Conservation (phyloP, 2,888 invertebrate genomes). For the Plebejus melissa region DNA sequence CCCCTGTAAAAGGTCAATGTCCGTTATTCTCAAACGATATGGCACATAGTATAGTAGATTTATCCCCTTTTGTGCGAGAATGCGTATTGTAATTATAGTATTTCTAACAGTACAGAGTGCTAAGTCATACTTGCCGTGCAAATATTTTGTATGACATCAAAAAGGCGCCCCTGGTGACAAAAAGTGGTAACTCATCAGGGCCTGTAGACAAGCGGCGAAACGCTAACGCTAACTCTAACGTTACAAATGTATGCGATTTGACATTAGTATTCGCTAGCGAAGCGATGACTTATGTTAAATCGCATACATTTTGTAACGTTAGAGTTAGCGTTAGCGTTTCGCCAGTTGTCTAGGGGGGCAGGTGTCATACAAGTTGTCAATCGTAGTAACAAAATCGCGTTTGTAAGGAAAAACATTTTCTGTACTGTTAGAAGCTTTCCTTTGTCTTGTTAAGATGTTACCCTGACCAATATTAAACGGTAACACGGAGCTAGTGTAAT, state of each 20-base stretch:
- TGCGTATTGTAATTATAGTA: background rate
- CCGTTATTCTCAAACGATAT: no score
- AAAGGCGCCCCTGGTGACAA: background rate
- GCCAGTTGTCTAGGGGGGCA: no score
- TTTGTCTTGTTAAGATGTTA: background rate
- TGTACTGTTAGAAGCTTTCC: slow-evolving; percentile 7
- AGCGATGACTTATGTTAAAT: no score
- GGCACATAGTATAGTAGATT: background rate
- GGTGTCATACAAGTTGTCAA: background rate
- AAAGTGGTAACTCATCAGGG: no score
- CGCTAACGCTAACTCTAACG: no score
- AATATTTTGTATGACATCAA: background rate
- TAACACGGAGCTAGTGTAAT: slow-evolving; percentile 9
- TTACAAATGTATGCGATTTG: no score
- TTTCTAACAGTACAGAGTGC: background rate
- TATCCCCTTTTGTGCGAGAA: background rate
- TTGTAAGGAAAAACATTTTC: background rate
- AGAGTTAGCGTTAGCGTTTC: no score
- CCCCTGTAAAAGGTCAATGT: no score
- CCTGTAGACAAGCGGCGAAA: no score
- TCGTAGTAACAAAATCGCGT: no score
- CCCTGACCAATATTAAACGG: background rate
- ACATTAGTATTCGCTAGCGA: no score
- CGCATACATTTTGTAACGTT: no score
- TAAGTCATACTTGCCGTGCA: background rate